phyloP scores from a whole-genome alignment of 2,888 invertebrate species.

The Druceiella hillmani region DNA sequence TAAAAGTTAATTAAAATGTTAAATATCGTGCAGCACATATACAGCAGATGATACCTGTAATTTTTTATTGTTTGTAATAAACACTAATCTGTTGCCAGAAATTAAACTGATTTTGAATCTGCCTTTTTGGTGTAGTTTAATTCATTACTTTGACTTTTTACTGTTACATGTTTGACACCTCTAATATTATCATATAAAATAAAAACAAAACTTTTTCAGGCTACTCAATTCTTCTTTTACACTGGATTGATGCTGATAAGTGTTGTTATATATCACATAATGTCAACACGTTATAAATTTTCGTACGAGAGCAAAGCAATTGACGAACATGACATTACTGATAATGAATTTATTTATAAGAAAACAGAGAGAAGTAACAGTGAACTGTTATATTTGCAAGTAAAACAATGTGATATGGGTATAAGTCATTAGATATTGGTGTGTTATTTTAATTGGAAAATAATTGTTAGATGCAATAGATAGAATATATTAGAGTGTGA shows the following conservation, averaged over 20 bases:
- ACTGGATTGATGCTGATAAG: conserved; percentile 70
- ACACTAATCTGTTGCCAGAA: background rate
- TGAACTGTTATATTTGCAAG: conserved; percentile 33
- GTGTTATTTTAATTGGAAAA: too few species aligned
- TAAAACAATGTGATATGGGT: conserved; percentile 33
- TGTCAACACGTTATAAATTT: conserved; percentile 32
- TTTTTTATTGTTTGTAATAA: conserved; percentile 3
- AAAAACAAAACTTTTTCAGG: conserved; percentile 45
- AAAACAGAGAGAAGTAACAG: conserved; percentile 29
- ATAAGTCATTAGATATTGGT: conserved; percentile 31
- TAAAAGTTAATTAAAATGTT: too few species aligned
- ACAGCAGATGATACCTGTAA: too few species aligned
- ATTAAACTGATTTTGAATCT: background rate
- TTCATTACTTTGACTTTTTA: background rate
- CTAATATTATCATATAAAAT: background rate
- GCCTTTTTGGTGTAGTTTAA: too few species aligned
- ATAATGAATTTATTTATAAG: too few species aligned
- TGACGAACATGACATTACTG: too few species aligned
- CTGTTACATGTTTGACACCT: background rate
- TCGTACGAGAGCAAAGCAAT: too few species aligned
- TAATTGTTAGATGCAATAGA: too few species aligned
- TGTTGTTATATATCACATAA: conserved; percentile 61
- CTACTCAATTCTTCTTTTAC: conserved; percentile 71
- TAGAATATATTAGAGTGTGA: too few species aligned
- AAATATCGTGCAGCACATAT: too few species aligned